Evolutionary conservation across 2,113 vertebrate genomes (phyloP), one percentile per base, ranked within the genome.

Genomic region (Limnothrissa miodon): DNA sequence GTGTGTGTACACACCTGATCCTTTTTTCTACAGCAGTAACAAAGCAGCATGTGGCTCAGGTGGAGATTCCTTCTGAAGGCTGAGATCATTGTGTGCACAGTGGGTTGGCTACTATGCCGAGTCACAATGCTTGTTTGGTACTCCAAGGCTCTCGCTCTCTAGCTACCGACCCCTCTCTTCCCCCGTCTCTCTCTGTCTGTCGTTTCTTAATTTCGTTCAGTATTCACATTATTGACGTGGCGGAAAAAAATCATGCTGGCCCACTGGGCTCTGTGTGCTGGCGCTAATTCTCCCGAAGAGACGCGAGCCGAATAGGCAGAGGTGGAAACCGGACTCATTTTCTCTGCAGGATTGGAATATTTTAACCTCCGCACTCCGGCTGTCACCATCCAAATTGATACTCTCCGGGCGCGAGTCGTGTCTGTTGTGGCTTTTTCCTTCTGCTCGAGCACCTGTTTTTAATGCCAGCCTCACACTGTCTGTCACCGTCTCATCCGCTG

Each of bases 21-120:
- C 62, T 39, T 51, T 83, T 59, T 86, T 84, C 62, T 42, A 84
- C 79, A 81, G 62, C 36, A 23, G 39, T 78, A 78, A 62, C 82
- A 81, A 44, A 66, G 82, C 78, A 82, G 74, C 79, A 33, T 9
- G 11, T n/a, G n/a, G 59, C 59, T 66, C 59, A 66, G 59, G 29
- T 53, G 59, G 59, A 83, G 85, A 81, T 83, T 83, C 81, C 78
- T 78, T 82, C 78, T 83, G 80, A 78, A 66, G 59, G 59, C 29
- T 66, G 59, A 66, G 59, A 66, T 66, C 59, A 66, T 66, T 66
- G 59, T 13, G 29, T 33, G 59, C 59, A 13, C 59, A 25, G 59
- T 66, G 59, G n/a, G 59, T 66, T 29, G 15, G 59, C 59, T 66
- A 33, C 59, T 25, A 33, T 66, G 59, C 59, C 25, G 59, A 25